phyloP scores from a whole-genome alignment of 1,140 invertebrate species.

The Diachasmimorpha longicaudata region DNA sequence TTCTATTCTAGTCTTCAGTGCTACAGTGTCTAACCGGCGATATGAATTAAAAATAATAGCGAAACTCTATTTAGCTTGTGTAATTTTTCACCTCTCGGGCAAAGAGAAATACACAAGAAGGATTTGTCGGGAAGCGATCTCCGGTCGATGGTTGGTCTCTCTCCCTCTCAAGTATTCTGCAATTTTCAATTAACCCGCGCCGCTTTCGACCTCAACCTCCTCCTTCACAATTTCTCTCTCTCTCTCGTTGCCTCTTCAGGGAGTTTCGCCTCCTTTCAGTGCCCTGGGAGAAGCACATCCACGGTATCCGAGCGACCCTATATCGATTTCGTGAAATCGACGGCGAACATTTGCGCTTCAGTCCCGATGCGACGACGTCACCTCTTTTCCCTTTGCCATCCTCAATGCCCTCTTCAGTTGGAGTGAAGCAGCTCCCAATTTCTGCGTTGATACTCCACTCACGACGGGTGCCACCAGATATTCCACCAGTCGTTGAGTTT shows the following conservation, averaged over 20 bases:
- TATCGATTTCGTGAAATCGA: conserved; percentile 31
- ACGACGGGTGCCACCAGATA: conserved; percentile 8
- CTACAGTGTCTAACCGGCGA: too few species aligned
- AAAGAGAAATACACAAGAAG: background rate
- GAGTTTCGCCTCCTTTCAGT: background rate
- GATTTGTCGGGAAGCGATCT: conserved; percentile 16
- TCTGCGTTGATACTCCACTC: background rate
- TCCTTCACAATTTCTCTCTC: conserved; percentile 30
- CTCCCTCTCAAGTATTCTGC: conserved; percentile 31
- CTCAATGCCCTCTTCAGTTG: conserved; percentile 4
- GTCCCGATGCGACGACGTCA: background rate
- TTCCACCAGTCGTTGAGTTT: background rate
- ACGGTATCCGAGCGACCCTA: conserved; percentile 15
- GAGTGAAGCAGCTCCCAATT: background rate
- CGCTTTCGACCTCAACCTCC: conserved; percentile 2
- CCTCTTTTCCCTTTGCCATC: background rate
- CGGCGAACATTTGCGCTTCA: background rate
- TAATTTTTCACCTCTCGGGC: background rate
- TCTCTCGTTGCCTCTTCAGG: background rate
- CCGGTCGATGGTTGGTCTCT: conserved; percentile 9
- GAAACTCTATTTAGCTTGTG: background rate
- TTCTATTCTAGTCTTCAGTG: too few species aligned
- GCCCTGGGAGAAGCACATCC: conserved; percentile 4
- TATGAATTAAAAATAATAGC: background rate
- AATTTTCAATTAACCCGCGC: conserved; percentile 47